Evolutionary conservation across 2,113 vertebrate species (phyloP), one percentile per base, ranked within the genome.

Genomic region (Callopanchax toddi): DNA sequence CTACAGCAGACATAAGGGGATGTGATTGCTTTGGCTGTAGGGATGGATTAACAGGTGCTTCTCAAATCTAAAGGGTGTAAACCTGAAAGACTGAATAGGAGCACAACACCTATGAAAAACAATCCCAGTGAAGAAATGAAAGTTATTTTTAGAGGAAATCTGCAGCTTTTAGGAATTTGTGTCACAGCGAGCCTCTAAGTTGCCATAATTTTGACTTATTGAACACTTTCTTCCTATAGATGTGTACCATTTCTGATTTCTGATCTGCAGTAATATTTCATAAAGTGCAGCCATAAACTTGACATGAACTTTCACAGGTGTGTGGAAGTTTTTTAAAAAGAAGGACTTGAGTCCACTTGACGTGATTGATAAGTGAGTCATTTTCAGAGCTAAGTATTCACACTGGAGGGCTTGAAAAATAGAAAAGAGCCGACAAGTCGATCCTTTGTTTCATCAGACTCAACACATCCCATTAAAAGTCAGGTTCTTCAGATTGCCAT

Each of bases 31-130:
- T 49, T 50, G 15, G 60, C 79, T 39, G 11, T 32, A 18, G 58
- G 76, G 76, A 71, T 42, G 74, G 79, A 83, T 88, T 76, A 83
- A 53, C 34, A n/a, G 46, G 12, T 32, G 29, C n/a, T 56, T 45
- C 32, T 70, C 51, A 59, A 37, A 66, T 63, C 26, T 37, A 51
- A 83, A 36, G 17, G 32, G 51, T 29, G 2, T 29, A 46, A 55
- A 23, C 23, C 6, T 64, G 60, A 36, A 6, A 5, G 4, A 58
- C 7, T 39, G 10, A 43, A n/a, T 21, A 59, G 26, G 23, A 15
- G 2, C 26, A 13, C 9, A 3, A 1, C n/a, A 55, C 17, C 53
- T 58, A 51, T 32, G 29, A 61, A 25, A 63, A 26, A 25, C 25
- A 68, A 65, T 20, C 53, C 5, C 37, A 22, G 17, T 20, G 16